These are phyloP conservation scores for Nasonovia ribisnigri DNA, from an alignment of 2,888 invertebrate genomes.

Conservation along the genomic window DNA sequence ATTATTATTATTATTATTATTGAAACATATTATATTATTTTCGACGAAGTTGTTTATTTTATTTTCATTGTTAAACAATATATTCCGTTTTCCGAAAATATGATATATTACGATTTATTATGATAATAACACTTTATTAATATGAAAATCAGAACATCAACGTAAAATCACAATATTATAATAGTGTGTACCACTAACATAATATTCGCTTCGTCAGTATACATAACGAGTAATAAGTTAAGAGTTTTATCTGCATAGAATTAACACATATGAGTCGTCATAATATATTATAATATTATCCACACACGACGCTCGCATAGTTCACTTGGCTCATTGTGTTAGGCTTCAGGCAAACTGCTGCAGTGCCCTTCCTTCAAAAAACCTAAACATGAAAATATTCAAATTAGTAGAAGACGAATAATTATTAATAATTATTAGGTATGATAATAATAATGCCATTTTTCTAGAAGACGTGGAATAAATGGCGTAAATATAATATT, in stretches of 20 bases:
- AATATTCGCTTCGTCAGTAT: background rate
- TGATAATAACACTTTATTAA: background rate
- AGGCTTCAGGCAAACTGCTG: background rate
- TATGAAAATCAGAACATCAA: background rate
- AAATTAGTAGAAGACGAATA: slow-evolving; percentile 14
- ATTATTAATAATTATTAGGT: background rate
- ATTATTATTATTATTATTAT: background rate
- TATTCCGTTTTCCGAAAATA: background rate
- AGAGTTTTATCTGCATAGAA: slow-evolving; percentile 11
- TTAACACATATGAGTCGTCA: background rate
- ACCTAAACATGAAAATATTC: slow-evolving; percentile 41
- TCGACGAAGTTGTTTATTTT: background rate
- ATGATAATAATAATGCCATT: background rate
- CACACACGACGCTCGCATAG: background rate
- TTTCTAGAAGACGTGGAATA: background rate
- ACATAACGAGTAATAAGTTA: background rate
- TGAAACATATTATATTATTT: background rate
- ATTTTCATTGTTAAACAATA: background rate
- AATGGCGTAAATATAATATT: background rate
- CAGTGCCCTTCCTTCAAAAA: slow-evolving; percentile 13
- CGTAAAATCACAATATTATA: background rate
- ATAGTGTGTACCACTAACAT: background rate
- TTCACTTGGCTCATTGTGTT: background rate
- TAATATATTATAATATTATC: background rate
- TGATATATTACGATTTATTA: background rate